Evolutionary conservation across 2,113 vertebrate genomes (phyloP).

Genomic region (Cyanoderma ruficeps): DNA sequence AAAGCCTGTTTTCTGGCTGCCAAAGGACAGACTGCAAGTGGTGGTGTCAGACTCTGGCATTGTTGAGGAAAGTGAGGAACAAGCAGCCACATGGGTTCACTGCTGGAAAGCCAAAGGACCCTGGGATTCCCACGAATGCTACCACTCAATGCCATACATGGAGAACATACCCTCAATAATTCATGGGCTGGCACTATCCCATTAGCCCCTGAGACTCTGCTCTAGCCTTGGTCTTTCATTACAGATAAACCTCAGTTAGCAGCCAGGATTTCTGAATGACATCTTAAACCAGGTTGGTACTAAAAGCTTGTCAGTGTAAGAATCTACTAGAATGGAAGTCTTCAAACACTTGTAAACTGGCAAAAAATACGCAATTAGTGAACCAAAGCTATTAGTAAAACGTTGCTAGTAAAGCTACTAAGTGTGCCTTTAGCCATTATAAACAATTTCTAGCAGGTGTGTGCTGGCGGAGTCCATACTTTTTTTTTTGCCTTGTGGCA

Average conservation of each 20-base stretch:
- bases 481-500: neutral
- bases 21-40: neutral
- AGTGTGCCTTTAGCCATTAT: neutral
- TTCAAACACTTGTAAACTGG: neutral
- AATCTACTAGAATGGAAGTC: neutral
- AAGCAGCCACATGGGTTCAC: neutral
- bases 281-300: neutral
- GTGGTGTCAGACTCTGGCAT: neutral
- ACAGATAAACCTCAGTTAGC: neutral
- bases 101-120: neutral
- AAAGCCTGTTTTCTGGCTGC: neutral
- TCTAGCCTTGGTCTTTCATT: neutral
- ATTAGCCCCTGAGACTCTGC: neutral
- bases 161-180: slow-evolving; percentile 34
- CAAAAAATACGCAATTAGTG: neutral
- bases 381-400: neutral
- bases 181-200: slow-evolving; percentile 1
- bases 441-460: neutral
- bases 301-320: neutral
- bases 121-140: neutral
- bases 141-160: neutral
- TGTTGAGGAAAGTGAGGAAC: neutral
- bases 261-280: neutral
- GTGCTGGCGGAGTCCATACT: neutral
- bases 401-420: neutral